Conservation (phyloP, 2,888 invertebrate species). For the Ornithoptera alexandrae region DNA sequence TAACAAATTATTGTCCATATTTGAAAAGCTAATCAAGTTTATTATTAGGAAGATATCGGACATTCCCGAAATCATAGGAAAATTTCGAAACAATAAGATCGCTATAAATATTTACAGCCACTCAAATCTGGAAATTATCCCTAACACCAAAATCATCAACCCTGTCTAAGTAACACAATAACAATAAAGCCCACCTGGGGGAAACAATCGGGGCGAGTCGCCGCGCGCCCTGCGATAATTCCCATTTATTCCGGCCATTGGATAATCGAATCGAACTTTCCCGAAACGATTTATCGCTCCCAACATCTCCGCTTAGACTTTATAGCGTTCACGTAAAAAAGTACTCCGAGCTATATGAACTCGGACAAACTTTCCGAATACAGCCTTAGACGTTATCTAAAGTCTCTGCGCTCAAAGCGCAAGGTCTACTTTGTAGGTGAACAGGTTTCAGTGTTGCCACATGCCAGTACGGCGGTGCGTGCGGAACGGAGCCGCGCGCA, state of each 20-base stretch:
- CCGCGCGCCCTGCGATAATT: slow-evolving; percentile 37
- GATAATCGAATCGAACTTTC: slow-evolving; percentile 64
- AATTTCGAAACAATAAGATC: not conserved
- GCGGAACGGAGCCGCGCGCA: slow-evolving; percentile 41
- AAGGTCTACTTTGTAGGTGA: slow-evolving; percentile 40
- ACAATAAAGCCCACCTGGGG: slow-evolving; percentile 47
- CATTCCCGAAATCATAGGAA: no score
- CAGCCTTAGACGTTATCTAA: not conserved
- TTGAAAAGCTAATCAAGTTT: no score
- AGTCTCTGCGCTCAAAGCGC: slow-evolving; percentile 28
- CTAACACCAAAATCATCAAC: slow-evolving; percentile 21
- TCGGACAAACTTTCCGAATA: slow-evolving; percentile 31
- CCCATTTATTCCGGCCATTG: slow-evolving; percentile 52
- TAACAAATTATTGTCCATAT: no score
- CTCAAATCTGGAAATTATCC: slow-evolving; percentile 14
- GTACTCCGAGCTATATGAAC: slow-evolving; percentile 58
- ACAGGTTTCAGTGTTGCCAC: slow-evolving; percentile 7
- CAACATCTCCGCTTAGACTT: slow-evolving; percentile 52
- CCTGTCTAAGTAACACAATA: slow-evolving; percentile 43
- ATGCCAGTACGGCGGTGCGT: slow-evolving; percentile 13
- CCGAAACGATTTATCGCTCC: slow-evolving; percentile 58
- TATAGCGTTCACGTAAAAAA: slow-evolving; percentile 60
- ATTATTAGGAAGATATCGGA: no score
- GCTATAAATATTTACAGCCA: slow-evolving; percentile 4
- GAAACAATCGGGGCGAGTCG: slow-evolving; percentile 34